A percentile compares a stretch with the other conserved stretches of the same genome.
phyloP scores from a whole-genome alignment of 2,888 invertebrate species.

The Phlogophora meticulosa region DNA sequence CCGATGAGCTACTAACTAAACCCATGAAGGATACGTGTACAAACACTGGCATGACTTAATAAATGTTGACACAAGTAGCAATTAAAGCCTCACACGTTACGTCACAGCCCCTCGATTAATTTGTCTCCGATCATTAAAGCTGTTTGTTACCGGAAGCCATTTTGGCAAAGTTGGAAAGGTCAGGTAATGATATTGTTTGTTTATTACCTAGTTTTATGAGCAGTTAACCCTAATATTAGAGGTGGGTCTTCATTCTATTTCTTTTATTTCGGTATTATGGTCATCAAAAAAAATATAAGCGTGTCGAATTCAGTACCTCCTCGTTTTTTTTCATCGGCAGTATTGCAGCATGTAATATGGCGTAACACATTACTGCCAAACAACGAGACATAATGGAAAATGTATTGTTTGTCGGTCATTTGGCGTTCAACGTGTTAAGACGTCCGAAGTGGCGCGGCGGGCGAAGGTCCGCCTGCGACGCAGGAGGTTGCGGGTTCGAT shows the following conservation, averaged over 20 bases:
- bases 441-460: too few species aligned
- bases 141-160: constrained; percentile 29
- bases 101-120: constrained; percentile 26
- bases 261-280: background rate
- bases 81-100: background rate
- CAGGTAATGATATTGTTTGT: constrained; percentile 30
- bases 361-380: too few species aligned
- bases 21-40: background rate
- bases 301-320: too few species aligned
- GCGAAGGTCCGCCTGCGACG: too few species aligned
- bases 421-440: too few species aligned
- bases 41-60: constrained; percentile 18
- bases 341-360: too few species aligned
- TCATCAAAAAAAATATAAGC: too few species aligned
- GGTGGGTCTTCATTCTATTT: constrained; percentile 10
- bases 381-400: too few species aligned
- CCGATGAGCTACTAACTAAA: background rate
- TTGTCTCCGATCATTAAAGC: constrained; percentile 22
- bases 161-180: constrained; percentile 12
- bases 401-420: too few species aligned
- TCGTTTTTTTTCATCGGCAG: too few species aligned
- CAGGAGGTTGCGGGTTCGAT: too few species aligned
- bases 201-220: constrained; percentile 23
- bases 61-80: constrained; percentile 29
- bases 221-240: constrained; percentile 21